phyloP scores from a whole-genome alignment of 2,797 vertebrate genomes.

The Oophaga sylvatica region DNA sequence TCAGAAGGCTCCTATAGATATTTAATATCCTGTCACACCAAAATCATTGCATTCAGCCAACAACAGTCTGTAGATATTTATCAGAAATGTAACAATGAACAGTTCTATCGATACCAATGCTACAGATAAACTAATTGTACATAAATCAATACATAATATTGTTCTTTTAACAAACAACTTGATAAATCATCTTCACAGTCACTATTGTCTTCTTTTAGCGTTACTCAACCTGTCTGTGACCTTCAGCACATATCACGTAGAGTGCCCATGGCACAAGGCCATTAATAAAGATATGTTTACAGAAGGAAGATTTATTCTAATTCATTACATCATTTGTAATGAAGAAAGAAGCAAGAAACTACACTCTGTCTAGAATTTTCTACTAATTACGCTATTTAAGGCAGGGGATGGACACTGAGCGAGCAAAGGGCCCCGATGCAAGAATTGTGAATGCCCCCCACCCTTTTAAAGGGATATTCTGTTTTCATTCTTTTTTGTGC shows the following conservation, averaged over 20 bases:
- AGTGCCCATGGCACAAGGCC: conserved; percentile 1
- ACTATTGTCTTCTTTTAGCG: neutral
- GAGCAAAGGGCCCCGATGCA: too few relatives aligned
- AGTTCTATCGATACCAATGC: neutral
- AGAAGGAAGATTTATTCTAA: conserved; percentile 1
- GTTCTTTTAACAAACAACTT: neutral
- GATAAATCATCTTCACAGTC: neutral
- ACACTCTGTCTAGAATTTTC: neutral
- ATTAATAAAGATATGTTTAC: neutral
- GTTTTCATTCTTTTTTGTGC: too few relatives aligned
- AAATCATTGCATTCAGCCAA: too few relatives aligned
- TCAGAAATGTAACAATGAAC: neutral
- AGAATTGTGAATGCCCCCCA: too few relatives aligned
- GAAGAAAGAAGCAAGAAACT: conserved; percentile 7
- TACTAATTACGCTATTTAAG: neutral
- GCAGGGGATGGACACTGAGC: too few relatives aligned
- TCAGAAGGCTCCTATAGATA: too few relatives aligned
- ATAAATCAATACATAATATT: neutral
- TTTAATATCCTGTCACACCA: too few relatives aligned
- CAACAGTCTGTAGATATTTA: too few relatives aligned
- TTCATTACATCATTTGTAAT: conserved; percentile 6
- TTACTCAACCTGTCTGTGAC: conserved; percentile 21
- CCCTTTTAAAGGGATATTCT: too few relatives aligned
- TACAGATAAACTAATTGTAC: neutral
- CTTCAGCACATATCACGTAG: neutral